A percentile compares a stretch with the other conserved stretches of the same genome.
These are phyloP conservation scores for Hippolais icterina DNA, from an alignment of 2,113 vertebrate genomes.

Conservation along the genomic window DNA sequence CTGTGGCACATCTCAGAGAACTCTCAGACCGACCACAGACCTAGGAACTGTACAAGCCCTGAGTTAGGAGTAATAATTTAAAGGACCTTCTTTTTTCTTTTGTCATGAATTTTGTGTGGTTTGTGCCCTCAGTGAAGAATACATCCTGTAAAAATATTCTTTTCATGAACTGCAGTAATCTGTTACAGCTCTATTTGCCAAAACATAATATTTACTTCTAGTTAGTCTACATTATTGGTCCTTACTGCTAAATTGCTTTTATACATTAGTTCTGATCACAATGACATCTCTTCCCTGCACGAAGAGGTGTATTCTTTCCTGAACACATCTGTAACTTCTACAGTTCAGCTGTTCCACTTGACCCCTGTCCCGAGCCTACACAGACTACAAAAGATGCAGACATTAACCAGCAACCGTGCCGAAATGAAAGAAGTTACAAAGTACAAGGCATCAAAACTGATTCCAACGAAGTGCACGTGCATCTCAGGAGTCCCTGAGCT, in stretches of 20 bases:
- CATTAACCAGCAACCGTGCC: background rate
- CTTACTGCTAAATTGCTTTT: background rate
- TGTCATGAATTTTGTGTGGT: fast-evolving
- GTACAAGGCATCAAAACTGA: background rate
- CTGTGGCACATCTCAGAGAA: background rate
- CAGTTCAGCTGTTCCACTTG: background rate
- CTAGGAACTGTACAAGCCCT: background rate
- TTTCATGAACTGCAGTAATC: background rate
- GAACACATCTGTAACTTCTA: background rate
- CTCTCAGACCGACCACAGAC: background rate
- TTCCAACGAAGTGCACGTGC: background rate
- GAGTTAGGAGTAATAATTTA: background rate
- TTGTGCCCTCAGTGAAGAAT: background rate
- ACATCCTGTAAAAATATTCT: fast-evolving
- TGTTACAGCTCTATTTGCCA: background rate
- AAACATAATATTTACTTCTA: background rate
- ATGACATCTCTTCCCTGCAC: background rate
- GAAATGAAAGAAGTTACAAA: background rate
- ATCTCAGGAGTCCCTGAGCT: background rate
- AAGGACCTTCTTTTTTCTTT: background rate
- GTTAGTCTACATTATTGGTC: background rate
- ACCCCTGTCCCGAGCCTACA: background rate
- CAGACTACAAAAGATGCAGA: background rate
- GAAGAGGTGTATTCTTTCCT: background rate
- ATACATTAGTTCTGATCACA: background rate